Evolutionary conservation across 2,888 invertebrate species (phyloP).

Genomic region (Parascotia fuliginaria): DNA sequence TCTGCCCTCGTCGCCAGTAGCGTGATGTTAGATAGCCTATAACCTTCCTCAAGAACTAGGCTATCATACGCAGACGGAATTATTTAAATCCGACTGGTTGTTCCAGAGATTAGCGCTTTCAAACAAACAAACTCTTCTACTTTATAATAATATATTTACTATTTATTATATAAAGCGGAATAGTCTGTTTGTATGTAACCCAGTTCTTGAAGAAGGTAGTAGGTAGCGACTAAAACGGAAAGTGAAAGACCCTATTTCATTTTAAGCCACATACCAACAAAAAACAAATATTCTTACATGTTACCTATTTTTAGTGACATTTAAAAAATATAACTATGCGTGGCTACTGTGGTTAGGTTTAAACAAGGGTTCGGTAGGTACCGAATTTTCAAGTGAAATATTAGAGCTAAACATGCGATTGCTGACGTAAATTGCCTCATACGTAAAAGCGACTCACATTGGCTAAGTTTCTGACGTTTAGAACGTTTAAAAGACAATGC

Average conservation of each 20-base stretch:
- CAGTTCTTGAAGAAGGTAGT: too few relatives aligned
- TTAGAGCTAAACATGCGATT: constrained; percentile 39
- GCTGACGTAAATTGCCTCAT: constrained; percentile 51
- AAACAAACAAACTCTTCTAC: too few relatives aligned
- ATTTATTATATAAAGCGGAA: too few relatives aligned
- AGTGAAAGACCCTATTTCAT: constrained; percentile 8
- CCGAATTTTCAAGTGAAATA: constrained; percentile 42
- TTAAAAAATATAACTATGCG: constrained; percentile 10
- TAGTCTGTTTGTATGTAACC: too few relatives aligned
- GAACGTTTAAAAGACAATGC: constrained; percentile 44
- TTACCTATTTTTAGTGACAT: constrained; percentile 26
- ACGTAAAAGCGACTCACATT: constrained; percentile 47
- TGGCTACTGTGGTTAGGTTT: background rate
- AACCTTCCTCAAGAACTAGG: too few relatives aligned
- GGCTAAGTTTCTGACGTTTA: constrained; percentile 52
- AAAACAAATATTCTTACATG: constrained; percentile 11
- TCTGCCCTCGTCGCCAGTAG: too few relatives aligned
- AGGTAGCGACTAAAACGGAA: background rate
- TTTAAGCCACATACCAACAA: constrained; percentile 12
- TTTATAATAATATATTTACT: too few relatives aligned
- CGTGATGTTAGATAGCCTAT: too few relatives aligned
- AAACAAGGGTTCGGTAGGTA: constrained; percentile 26
- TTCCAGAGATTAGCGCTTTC: too few relatives aligned
- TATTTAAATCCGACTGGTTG: too few relatives aligned
- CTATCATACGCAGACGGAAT: too few relatives aligned